Evolutionary conservation across 1,140 invertebrate genomes (phyloP).

Genomic region (Cotesia vestalis): DNA sequence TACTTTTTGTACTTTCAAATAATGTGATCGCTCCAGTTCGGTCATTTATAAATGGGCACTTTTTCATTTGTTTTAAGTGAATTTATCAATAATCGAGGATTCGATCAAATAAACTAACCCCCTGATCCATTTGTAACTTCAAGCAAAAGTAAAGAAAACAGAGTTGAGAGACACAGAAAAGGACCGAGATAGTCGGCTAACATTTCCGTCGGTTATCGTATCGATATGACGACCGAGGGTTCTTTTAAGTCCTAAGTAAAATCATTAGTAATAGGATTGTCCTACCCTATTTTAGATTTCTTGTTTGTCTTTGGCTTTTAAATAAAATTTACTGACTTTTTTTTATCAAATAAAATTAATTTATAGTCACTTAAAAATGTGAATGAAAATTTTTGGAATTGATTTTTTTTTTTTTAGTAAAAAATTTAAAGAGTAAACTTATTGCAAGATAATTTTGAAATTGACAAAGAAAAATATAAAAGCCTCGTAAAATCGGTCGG

Average conservation of each 20-base stretch:
- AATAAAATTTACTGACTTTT: background rate
- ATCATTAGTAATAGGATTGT: constrained; percentile 62
- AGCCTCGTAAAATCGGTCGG: background rate
- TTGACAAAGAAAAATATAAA: constrained; percentile 32
- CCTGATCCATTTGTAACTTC: constrained; percentile 41
- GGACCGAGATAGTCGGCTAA: constrained; percentile 50
- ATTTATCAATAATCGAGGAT: constrained; percentile 55
- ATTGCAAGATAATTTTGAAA: background rate
- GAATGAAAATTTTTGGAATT: too few species aligned
- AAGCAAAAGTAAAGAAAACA: background rate
- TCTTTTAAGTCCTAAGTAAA: constrained; percentile 47
- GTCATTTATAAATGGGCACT: constrained; percentile 27
- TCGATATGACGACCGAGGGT: constrained; percentile 58
- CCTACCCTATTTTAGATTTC: constrained; percentile 10
- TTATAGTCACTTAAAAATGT: background rate
- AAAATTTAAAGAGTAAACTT: too few species aligned
- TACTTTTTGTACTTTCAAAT: too few species aligned
- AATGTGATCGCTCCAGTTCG: background rate
- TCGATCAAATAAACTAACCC: constrained; percentile 51
- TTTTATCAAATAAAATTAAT: background rate
- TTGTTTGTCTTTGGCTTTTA: background rate
- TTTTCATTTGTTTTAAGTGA: constrained; percentile 52
- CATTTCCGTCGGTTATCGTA: constrained; percentile 57
- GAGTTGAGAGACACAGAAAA: constrained; percentile 28
- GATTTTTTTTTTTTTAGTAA: too few species aligned